Percentiles rank a stretch among this genome's conserved stretches.
These are phyloP conservation scores for Drosophila pallidifrons DNA, from an alignment of 1,140 invertebrate species.

Conservation along the genomic window DNA sequence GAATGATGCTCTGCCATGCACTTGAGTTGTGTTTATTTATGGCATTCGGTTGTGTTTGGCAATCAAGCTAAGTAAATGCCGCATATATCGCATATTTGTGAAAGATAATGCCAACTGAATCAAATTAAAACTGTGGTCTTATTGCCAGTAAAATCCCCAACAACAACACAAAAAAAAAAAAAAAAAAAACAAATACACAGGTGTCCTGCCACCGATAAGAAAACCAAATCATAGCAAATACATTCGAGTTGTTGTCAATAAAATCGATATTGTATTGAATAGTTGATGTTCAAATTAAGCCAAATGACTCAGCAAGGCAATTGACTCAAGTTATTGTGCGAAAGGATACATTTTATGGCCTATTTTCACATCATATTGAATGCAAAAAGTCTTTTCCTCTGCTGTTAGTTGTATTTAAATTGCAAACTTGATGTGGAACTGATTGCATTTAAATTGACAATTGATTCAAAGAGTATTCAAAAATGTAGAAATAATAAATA, in stretches of 20 bases:
- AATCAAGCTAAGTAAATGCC: conserved; percentile 21
- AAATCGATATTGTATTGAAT: conserved; percentile 4
- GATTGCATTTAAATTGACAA: too few species aligned
- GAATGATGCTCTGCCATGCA: background rate
- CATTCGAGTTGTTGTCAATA: background rate
- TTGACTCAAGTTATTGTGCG: too few species aligned
- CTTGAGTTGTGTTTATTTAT: conserved; percentile 10
- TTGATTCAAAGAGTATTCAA: too few species aligned
- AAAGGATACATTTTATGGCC: too few species aligned
- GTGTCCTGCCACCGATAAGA: conserved; percentile 1
- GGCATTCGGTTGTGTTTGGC: conserved; percentile 8
- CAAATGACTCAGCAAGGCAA: background rate
- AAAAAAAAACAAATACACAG: background rate
- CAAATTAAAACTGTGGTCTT: background rate
- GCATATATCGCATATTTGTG: conserved; percentile 12
- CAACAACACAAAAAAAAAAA: background rate
- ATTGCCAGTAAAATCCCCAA: too few species aligned
- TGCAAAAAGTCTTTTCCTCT: too few species aligned
- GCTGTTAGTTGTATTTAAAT: too few species aligned
- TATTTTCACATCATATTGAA: too few species aligned
- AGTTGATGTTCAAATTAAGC: background rate
- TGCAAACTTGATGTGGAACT: too few species aligned
- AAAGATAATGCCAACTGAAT: conserved; percentile 14
- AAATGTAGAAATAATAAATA: too few species aligned
- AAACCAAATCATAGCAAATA: background rate